Conservation (phyloP, 2,113 vertebrate genomes). For the Etia nguti region DNA sequence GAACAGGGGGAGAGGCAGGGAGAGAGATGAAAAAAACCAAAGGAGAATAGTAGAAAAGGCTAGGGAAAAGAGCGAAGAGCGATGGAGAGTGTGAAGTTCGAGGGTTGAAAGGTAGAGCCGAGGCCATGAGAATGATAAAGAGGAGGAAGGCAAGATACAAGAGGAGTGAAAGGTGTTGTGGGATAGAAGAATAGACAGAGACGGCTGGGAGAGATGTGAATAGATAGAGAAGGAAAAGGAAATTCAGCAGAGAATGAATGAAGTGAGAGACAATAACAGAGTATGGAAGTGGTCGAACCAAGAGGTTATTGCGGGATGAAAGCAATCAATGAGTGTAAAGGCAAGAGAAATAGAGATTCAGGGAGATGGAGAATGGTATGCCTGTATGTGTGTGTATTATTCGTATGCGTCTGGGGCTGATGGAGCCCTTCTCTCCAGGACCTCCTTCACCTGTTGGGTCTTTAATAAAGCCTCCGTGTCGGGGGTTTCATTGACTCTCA, state of each 20-base stretch:
- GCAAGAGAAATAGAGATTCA: not conserved
- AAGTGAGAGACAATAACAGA: slow-evolving; percentile 25
- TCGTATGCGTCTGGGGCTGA: not conserved
- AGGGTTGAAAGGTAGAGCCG: slow-evolving; percentile 41
- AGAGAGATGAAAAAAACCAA: not conserved
- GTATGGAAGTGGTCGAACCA: slow-evolving; percentile 17
- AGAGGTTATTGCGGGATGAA: slow-evolving; percentile 56
- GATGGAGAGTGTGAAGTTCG: not conserved
- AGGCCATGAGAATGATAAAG: slow-evolving; percentile 35
- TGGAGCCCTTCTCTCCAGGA: slow-evolving; percentile 17
- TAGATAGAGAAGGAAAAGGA: not conserved
- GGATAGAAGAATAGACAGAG: slow-evolving; percentile 5
- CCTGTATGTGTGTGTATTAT: not conserved
- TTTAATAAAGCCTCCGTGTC: slow-evolving; percentile 56
- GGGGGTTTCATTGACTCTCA: slow-evolving; percentile 23
- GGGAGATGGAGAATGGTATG: slow-evolving; percentile 4
- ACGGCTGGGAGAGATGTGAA: slow-evolving; percentile 20
- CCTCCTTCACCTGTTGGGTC: slow-evolving; percentile 45
- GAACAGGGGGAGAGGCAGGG: slow-evolving; percentile 6
- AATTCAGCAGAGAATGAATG: slow-evolving; percentile 23
- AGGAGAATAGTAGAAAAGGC: slow-evolving; percentile 38
- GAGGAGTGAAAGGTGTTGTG: not conserved
- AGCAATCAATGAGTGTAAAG: slow-evolving; percentile 56
- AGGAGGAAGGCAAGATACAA: not conserved
- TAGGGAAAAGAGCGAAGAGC: slow-evolving; percentile 5